These are phyloP conservation scores for Acrobasis suavella DNA, from an alignment of 2,888 invertebrate genomes.

Conservation along the genomic window DNA sequence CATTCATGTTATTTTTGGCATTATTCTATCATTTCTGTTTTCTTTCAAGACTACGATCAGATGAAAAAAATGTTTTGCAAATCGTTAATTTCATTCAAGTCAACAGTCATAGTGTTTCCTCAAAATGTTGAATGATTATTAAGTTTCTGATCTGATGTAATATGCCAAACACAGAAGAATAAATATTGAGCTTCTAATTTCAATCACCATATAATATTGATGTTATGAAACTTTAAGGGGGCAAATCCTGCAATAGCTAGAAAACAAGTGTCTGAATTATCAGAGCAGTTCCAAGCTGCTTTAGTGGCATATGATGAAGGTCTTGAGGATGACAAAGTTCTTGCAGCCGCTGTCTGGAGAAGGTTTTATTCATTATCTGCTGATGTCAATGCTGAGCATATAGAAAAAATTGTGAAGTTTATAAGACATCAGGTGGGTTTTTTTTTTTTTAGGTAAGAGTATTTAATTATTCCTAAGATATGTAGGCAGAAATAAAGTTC, in stretches of 20 bases:
- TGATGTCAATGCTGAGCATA: conserved; percentile 83
- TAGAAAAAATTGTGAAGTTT: conserved; percentile 89
- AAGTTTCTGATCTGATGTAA: too few relatives aligned
- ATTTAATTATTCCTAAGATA: too few relatives aligned
- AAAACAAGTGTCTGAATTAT: conserved; percentile 85
- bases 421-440: conserved; percentile 87
- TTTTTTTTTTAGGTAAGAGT: neutral
- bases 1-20: too few relatives aligned
- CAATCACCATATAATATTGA: neutral
- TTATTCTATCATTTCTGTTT: too few relatives aligned
- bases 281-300: conserved; percentile 92
- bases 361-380: conserved; percentile 87
- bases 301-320: conserved; percentile 95
- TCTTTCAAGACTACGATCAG: too few relatives aligned
- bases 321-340: conserved; percentile 87
- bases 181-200: too few relatives aligned
- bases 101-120: too few relatives aligned
- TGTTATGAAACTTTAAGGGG: conserved; percentile 68
- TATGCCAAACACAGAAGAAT: too few relatives aligned
- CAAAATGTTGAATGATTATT: too few relatives aligned
- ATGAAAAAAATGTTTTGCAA: too few relatives aligned
- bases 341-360: conserved; percentile 94
- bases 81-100: too few relatives aligned
- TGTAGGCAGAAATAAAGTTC: too few relatives aligned
- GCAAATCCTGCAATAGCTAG: conserved; percentile 84